These are phyloP conservation scores for Psammodynastes pulverulentus DNA, from an alignment of 2,113 vertebrate genomes.

Conservation along the genomic window DNA sequence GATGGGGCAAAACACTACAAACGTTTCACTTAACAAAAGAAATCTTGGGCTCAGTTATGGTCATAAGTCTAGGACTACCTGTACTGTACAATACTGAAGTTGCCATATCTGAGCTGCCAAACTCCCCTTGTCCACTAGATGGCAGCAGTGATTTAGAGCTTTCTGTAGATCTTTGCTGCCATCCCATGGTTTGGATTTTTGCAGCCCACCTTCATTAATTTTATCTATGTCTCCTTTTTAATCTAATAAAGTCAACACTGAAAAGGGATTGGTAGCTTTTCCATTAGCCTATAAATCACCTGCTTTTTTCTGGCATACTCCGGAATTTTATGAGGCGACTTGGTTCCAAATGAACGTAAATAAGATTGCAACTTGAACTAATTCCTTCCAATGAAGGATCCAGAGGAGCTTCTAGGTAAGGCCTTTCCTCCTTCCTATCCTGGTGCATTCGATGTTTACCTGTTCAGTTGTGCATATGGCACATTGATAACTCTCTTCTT, in stretches of 20 bases:
- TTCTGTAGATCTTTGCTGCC: not conserved
- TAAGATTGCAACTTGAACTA: not conserved
- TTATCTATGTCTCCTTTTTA: not conserved
- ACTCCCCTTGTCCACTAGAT: not conserved
- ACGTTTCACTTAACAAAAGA: not conserved
- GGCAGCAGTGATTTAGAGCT: not conserved
- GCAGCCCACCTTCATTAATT: not conserved
- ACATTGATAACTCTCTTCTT: not conserved
- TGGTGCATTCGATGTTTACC: not conserved
- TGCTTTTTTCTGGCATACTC: not conserved
- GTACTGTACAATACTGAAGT: not conserved
- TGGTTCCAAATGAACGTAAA: not conserved
- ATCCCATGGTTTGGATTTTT: not conserved
- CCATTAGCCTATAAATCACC: not conserved
- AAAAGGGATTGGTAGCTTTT: not conserved
- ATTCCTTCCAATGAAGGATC: not conserved
- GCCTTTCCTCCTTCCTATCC: not conserved
- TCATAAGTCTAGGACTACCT: not conserved
- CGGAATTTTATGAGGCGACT: not conserved
- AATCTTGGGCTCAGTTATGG: not conserved
- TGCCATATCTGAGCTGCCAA: not conserved
- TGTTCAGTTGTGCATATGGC: not conserved
- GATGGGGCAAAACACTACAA: not conserved
- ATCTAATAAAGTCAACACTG: not conserved
- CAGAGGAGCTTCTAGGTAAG: not conserved